A percentile compares a stretch with the other conserved stretches of the same genome.
These are phyloP conservation scores for Etia nguti DNA, from an alignment of 2,113 vertebrate genomes.

Conservation along the genomic window DNA sequence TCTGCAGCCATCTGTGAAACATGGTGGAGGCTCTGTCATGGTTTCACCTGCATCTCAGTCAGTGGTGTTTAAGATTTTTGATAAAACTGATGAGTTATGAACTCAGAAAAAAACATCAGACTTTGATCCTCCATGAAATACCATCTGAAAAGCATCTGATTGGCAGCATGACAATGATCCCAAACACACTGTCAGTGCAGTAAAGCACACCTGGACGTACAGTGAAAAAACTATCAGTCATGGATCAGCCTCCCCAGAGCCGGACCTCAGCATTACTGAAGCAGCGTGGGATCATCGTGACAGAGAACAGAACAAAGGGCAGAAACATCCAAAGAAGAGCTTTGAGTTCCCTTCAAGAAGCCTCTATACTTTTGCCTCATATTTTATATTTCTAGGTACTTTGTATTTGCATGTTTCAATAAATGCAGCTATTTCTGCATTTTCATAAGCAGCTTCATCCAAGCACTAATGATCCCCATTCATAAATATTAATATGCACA, in stretches of 20 bases:
- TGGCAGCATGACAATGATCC: neutral
- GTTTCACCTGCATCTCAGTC: neutral
- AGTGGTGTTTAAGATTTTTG: neutral
- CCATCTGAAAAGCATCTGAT: neutral
- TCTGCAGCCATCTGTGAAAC: neutral
- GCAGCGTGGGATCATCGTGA: neutral
- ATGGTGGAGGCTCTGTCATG: neutral
- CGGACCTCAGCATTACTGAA: neutral
- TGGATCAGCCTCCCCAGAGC: neutral
- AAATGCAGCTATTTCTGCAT: neutral
- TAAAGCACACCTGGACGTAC: fast-evolving
- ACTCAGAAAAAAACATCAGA: neutral
- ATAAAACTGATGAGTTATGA: neutral
- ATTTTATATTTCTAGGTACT: neutral
- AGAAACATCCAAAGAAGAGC: neutral
- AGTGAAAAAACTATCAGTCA: neutral
- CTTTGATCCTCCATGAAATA: neutral
- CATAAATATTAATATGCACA: neutral
- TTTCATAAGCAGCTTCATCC: neutral
- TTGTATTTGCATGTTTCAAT: neutral
- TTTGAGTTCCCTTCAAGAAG: neutral
- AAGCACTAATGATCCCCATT: neutral
- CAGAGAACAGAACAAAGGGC: neutral
- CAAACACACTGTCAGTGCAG: neutral
- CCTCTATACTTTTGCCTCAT: neutral